Base-by-base conservation (phyloP, 2,888 invertebrate species). In the Acleris laterana region DNA sequence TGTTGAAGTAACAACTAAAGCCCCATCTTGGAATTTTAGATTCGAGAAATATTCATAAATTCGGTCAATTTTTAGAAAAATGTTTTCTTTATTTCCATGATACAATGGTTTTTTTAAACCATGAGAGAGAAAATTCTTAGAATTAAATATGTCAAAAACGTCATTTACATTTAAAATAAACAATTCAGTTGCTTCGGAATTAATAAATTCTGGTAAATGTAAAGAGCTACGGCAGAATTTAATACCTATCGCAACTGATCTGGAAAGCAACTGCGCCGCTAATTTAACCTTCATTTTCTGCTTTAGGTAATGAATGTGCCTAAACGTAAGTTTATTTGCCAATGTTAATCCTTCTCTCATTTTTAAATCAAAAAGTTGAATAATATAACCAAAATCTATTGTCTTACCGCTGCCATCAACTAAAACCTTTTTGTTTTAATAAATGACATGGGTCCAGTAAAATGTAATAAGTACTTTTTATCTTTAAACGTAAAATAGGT, bases 61-160 rank as follows among this genome's bases (percentile, higher is more conserved):
- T 55, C 32, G 16, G 17, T 38, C 19, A 9, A 42, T n/a, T 55
- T 55, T 55, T 16, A 42, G 7, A 32, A 55, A 55, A 7, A 55
- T n/a, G 17, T 55, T 11, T 38, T 25, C 13, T 55, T 55, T 28
- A 25, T 55, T 55, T 11, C 55, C 19, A n/a, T 19, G 17, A 2
- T 19, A 38, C 16, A 55, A 11, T 17, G 55, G 55, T 17, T 55
- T 55, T 55, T 32, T 55, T 7, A 32, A 55, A 2, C 38, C 32
- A 38, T n/a, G 13, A 9, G 48, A 17, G 17, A 49, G 48, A 13
- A 49, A 49, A 25, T 59, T 59, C 17, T 49, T 48, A 7, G 49
- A 59, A 28, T 59, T 49, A n/a, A 59, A 59, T 25, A 49, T 59
- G 17, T 48, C 22, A 59, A 59, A 59, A 2, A 49, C 49, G 28